Conservation (phyloP, 2,113 vertebrate species). For the Dissostichus mawsoni region DNA sequence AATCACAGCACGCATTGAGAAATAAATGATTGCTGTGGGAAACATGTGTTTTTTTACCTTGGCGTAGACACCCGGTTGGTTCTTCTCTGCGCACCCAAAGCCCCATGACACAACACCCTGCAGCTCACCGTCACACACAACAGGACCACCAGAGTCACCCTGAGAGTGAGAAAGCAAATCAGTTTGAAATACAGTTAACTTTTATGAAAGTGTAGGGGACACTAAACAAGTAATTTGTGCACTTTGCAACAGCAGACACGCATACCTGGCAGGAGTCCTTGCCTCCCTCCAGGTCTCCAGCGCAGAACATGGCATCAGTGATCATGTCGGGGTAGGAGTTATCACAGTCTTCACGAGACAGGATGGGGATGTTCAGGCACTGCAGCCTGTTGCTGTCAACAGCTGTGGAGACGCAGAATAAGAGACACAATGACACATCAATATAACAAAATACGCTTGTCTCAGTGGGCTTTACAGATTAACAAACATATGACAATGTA, state of each 20-base stretch:
- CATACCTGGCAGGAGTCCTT: constrained; percentile 89
- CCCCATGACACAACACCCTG: constrained; percentile 88
- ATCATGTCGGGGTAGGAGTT: constrained; percentile 85
- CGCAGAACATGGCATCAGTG: constrained; percentile 87
- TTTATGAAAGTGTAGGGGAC: background rate
- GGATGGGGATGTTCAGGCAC: constrained; percentile 85
- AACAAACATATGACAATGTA: too few species aligned
- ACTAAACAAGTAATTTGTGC: background rate
- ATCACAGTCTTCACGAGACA: constrained; percentile 79
- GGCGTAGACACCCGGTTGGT: constrained; percentile 84
- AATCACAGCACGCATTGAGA: background rate
- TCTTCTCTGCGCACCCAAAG: constrained; percentile 78
- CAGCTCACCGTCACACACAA: constrained; percentile 80
- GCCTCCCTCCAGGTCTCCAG: constrained; percentile 87
- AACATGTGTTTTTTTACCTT: constrained; percentile 42
- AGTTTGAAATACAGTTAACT: background rate
- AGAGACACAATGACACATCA: background rate
- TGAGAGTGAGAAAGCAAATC: constrained; percentile 45
- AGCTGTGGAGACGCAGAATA: constrained; percentile 35
- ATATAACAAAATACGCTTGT: too few species aligned
- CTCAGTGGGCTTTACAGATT: too few species aligned
- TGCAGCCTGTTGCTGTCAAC: constrained; percentile 77
- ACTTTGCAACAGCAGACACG: constrained; percentile 47
- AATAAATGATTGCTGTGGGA: background rate
- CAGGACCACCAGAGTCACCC: constrained; percentile 87